Conservation (phyloP, 2,113 vertebrate species). For the Leptobrachium leishanense region DNA sequence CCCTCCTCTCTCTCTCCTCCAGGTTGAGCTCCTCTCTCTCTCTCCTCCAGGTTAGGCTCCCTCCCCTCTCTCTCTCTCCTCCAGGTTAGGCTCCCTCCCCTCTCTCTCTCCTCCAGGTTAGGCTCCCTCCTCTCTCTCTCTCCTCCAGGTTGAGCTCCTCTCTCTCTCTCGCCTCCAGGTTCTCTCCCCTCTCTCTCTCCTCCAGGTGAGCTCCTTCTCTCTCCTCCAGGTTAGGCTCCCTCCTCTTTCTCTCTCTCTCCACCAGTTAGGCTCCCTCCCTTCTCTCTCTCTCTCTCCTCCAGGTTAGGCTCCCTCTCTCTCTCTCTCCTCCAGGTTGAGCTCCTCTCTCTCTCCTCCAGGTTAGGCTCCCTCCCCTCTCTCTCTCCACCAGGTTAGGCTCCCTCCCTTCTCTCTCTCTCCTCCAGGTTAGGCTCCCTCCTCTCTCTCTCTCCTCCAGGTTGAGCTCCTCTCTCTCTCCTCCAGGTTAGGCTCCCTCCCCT, state of each 20-base stretch:
- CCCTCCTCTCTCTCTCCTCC: not conserved
- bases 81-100: not conserved
- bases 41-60: not conserved
- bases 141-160: not conserved
- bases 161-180: not conserved
- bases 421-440: too few species aligned
- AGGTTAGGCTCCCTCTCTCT: slow-evolving; percentile 60
- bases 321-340: too few species aligned
- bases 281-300: not conserved
- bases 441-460: too few species aligned
- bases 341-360: too few species aligned
- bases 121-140: slow-evolving; percentile 6
- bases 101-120: not conserved
- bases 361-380: too few species aligned
- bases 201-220: too few species aligned
- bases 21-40: not conserved
- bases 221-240: slow-evolving; percentile 19
- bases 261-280: slow-evolving; percentile 2
- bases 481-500: too few species aligned
- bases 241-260: not conserved
- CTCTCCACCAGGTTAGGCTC: too few species aligned
- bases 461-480: too few species aligned
- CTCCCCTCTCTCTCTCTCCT: not conserved
- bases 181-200: too few species aligned
- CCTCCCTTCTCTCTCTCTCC: too few species aligned